Base-by-base conservation (phyloP, 2,797 vertebrate genomes). In the Zenarchopterus dispar region DNA sequence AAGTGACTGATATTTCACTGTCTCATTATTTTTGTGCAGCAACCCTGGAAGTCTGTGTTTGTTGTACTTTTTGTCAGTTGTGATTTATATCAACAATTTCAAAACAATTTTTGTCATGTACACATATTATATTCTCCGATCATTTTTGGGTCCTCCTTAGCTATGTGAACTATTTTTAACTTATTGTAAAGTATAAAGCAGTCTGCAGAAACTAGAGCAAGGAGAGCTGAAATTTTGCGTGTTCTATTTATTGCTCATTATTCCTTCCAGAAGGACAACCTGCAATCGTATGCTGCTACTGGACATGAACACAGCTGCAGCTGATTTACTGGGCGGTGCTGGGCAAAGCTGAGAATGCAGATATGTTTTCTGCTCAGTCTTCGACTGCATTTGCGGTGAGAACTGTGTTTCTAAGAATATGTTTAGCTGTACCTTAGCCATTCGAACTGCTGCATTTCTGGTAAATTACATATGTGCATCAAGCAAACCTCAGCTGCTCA, bases 1-100 rank as follows among this genome's bases (percentile, higher is more conserved):
- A 88, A 88, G 77, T 77, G 63, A 84, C 57, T 78, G 77, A 76
- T 81, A 62, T 73, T 78, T 85, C 67, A 66, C 52, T 65, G 64
- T 62, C 51, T 66, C 57, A 58, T 71, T 78, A 46, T 74, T 84
- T 80, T 69, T 73, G 51, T 70, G 62, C 54, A 56, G 59, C 70
- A 77, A 82, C 59, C 70, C 82, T 39, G 36, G 18, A 33, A 22
- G 7, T 16, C 13, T n/a, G n/a, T 48, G 18, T 44, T 48, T 50
- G 19, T 66, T 21, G 9, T 26, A 22, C n/a, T 47, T 28, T 23
- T 41, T 48, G 4, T 6, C 6, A 6, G 11, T 5, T 26, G 2
- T n/a, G 22, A 45, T 53, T 23, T 22, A n/a, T 51, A 16, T 33
- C 2, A n/a, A n/a, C 28, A 23, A 8, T 16, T 21, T 43, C 22